Evolutionary conservation across 2,113 vertebrate species (phyloP), one percentile per base, ranked within the genome.

Genomic region (Silurus glanis): DNA sequence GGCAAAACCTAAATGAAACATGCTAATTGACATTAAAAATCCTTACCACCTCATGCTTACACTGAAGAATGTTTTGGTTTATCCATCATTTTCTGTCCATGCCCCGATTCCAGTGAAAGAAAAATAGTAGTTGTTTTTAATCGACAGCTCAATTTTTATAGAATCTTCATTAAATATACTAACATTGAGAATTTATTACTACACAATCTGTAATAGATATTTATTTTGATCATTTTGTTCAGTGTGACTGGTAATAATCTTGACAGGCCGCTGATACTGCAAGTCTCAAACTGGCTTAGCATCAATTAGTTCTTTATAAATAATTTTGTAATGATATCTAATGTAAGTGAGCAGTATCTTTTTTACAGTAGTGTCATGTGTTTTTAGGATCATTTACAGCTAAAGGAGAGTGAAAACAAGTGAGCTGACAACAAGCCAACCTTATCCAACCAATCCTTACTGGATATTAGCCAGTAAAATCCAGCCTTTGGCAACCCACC

Each of bases 391-490:
- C 49, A 53, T 76, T 64, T 53, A n/a, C 45, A 78, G 59, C 58
- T 55, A 55, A 85, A 84, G 69, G 69, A 84, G 69, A 23, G 37
- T 37, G 45, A 37, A 84, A 76, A 49, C 49, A 83, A 83, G 86
- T 55, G 80, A 66, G 81, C 58, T 56, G 81, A 62, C 53, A 66
- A 51, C n/a, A 69, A 64, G 80, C 80, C 81, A 76, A 83, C 59
- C 37, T 51, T 61, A 47, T 76, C 80, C 71, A 49, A 87, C 86
- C 86, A 83, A 83, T 58, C 49, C 72, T 83, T 64, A 8, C 47
- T 87, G 86, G 80, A 83, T 45, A 21, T 76, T 47, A 62, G 80
- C 86, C 72, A 87, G 61, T 86, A 25, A 69, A 82, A 61, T 64
- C 47, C 80, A 82, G 59, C 71, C 81, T 19, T 66, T 87, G 75